A percentile compares a stretch with the other conserved stretches of the same genome.
phyloP scores from a whole-genome alignment of 1,140 invertebrate genomes.

The Paralvinella palmiformis region DNA sequence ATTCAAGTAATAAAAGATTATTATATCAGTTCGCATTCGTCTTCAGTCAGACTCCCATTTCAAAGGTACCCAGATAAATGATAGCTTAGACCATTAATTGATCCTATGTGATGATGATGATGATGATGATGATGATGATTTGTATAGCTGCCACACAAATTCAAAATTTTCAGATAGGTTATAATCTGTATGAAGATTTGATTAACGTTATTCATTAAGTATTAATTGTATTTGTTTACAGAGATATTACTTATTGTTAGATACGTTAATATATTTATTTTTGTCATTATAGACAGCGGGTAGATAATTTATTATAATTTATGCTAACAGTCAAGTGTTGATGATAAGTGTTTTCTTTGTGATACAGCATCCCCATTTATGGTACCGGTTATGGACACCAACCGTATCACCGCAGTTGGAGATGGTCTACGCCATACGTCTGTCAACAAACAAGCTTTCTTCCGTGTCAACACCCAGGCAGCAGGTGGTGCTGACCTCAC shows the following conservation, averaged over 20 bases:
- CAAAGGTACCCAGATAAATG: too few species aligned
- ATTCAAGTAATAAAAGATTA: too few species aligned
- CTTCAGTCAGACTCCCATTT: too few species aligned
- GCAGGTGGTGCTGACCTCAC: slow-evolving; percentile 9
- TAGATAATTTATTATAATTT: neutral
- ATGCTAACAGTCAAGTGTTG: neutral
- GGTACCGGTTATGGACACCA: slow-evolving; percentile 17
- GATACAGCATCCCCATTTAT: slow-evolving; percentile 6
- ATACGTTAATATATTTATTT: neutral
- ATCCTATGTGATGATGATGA: too few species aligned
- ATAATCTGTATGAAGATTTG: too few species aligned
- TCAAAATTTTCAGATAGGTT: too few species aligned
- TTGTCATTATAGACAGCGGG: neutral
- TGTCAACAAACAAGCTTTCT: slow-evolving; percentile 15
- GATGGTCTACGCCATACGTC: slow-evolving; percentile 12
- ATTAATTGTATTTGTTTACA: too few species aligned
- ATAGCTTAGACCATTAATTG: too few species aligned
- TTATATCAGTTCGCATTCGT: too few species aligned
- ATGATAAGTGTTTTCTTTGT: neutral
- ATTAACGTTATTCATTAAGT: too few species aligned
- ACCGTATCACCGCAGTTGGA: slow-evolving; percentile 11
- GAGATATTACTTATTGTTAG: neutral
- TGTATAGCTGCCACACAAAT: too few species aligned
- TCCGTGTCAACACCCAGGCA: slow-evolving; percentile 15
- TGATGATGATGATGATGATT: too few species aligned